phyloP scores from a whole-genome alignment of 2,797 vertebrate genomes.

The Chelmon rostratus region DNA sequence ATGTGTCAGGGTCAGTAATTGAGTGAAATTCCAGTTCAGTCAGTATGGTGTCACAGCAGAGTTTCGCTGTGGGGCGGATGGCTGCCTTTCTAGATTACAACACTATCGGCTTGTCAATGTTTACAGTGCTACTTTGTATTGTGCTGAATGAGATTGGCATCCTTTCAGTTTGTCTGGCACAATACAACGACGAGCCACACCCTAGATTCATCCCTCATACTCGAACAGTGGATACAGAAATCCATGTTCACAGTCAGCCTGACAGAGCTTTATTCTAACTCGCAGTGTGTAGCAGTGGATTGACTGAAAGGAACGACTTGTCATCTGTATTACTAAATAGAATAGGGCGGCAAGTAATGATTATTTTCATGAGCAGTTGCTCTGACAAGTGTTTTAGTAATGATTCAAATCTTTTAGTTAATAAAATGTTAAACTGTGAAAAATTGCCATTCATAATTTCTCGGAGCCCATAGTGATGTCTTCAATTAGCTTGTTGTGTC shows the following conservation, averaged over 20 bases:
- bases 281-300: neutral
- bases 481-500: neutral
- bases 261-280: slow-evolving; percentile 17
- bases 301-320: slow-evolving; percentile 7
- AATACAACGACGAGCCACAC: slow-evolving; percentile 50
- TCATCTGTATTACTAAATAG: neutral
- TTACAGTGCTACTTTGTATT: slow-evolving; percentile 51
- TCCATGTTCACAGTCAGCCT: slow-evolving; percentile 16
- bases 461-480: neutral
- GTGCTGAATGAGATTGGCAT: slow-evolving; percentile 52
- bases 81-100: slow-evolving; percentile 59
- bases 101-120: slow-evolving; percentile 49
- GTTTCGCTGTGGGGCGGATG: slow-evolving; percentile 59
- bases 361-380: neutral
- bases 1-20: slow-evolving; percentile 67
- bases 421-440: too few species aligned
- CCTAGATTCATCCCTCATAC: slow-evolving; percentile 50
- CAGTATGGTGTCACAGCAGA: slow-evolving; percentile 56
- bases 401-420: neutral
- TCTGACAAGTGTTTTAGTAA: neutral
- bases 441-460: too few species aligned
- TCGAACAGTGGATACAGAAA: slow-evolving; percentile 24
- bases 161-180: slow-evolving; percentile 48
- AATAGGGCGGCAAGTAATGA: neutral
- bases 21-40: slow-evolving; percentile 75